A percentile compares a stretch with the other conserved stretches of the same genome.
Conservation (phyloP, 1,140 invertebrate species). For the Lordiphosa collinella region DNA sequence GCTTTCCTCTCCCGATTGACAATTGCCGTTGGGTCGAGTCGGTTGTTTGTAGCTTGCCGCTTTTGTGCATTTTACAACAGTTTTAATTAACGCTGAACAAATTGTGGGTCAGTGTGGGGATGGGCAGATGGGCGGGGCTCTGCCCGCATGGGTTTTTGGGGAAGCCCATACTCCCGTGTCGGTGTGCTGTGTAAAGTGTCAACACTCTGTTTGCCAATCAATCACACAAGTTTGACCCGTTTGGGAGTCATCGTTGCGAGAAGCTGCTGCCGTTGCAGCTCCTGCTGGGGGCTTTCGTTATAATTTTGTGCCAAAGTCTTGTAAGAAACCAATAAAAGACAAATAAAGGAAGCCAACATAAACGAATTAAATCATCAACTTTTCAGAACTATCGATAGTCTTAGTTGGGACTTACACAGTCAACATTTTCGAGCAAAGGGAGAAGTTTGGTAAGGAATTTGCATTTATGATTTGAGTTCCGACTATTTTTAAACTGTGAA, state of each 20-base stretch:
- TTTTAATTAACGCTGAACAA: conserved; percentile 74
- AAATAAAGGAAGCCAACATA: too few species aligned
- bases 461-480: too few species aligned
- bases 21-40: conserved; percentile 43
- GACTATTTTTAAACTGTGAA: too few species aligned
- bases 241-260: too few species aligned
- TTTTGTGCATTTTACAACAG: conserved; percentile 76
- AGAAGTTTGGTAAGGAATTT: too few species aligned
- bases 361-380: too few species aligned
- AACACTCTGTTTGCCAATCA: conserved; percentile 75
- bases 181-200: conserved; percentile 62
- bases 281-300: not conserved
- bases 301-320: not conserved
- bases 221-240: conserved; percentile 41
- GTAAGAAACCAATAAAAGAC: too few species aligned
- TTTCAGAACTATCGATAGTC: too few species aligned
- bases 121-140: not conserved
- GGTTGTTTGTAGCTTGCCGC: too few species aligned
- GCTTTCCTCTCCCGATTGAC: conserved; percentile 1
- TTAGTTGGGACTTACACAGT: too few species aligned
- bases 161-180: conserved; percentile 1
- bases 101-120: conserved; percentile 27
- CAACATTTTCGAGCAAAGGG: too few species aligned
- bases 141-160: conserved; percentile 14
- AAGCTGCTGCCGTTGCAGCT: too few species aligned